phyloP scores from a whole-genome alignment of 1,140 invertebrate genomes.

The Drosophila arizonae region DNA sequence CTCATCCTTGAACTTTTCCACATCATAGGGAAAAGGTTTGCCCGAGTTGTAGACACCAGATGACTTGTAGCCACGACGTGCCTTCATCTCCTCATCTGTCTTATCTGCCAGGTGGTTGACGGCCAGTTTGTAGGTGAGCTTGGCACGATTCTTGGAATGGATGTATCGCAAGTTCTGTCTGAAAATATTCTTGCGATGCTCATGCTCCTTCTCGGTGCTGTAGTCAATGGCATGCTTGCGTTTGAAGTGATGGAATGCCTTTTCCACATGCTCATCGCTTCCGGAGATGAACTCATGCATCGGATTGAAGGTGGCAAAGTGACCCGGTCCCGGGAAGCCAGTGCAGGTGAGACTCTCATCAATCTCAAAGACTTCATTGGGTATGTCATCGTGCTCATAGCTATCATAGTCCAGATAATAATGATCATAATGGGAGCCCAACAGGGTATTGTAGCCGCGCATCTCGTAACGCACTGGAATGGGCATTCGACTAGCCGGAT shows the following conservation, averaged over 20 bases:
- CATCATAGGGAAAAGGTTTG: constrained; percentile 85
- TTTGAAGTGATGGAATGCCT: constrained; percentile 91
- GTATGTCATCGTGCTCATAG: constrained; percentile 88
- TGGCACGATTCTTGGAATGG: constrained; percentile 92
- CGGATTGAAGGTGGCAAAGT: constrained; percentile 94
- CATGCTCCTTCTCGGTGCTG: constrained; percentile 86
- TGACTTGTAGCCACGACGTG: constrained; percentile 90
- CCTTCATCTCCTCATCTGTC: constrained; percentile 89
- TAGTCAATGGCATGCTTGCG: constrained; percentile 90
- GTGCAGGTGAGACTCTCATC: constrained; percentile 88
- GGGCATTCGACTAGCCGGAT: constrained; percentile 82
- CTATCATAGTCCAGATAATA: constrained; percentile 94
- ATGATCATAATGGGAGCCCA: constrained; percentile 98
- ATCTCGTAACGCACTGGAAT: constrained; percentile 93
- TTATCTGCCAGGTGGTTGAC: constrained; percentile 96
- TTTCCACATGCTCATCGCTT: constrained; percentile 88
- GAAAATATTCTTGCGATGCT: constrained; percentile 90
- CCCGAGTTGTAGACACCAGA: constrained; percentile 88
- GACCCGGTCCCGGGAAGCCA: constrained; percentile 94
- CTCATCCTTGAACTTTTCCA: constrained; percentile 59
- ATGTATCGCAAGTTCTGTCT: constrained; percentile 95
- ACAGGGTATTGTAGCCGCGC: constrained; percentile 94
- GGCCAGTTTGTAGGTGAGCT: constrained; percentile 88
- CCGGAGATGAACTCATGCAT: constrained; percentile 94
- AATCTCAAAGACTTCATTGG: constrained; percentile 88